Base-by-base conservation (phyloP, 2,797 vertebrate genomes). In the Macropodus opercularis region DNA sequence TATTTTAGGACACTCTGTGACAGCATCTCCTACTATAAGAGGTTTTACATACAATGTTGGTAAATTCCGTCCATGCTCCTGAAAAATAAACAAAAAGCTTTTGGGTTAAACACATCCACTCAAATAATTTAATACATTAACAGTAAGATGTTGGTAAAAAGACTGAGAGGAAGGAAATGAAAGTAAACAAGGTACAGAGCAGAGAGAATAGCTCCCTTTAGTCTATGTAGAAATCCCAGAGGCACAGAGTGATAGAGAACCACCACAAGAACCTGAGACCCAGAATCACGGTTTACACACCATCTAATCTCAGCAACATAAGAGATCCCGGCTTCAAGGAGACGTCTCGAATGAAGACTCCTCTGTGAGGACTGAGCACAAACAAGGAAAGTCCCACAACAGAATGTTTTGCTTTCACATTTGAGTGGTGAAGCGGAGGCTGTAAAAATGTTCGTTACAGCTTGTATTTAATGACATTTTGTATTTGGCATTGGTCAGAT, bases 351-450 rank as follows among this genome's bases (percentile, higher is more conserved):
- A 78, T 14, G 48, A 5, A 2, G 52, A 72, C 49, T 44, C 49
- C 46, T 55, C 24, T 51, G 43, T 2, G 55, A 40, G 43, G 10
- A 13, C 3, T 35, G 26, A n/a, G 3, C 4, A 42, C 9, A 10
- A 21, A 47, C n/a, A 55, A 41, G 24, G 50, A 36, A 86, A 66
- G 62, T 75, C 49, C 65, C 68, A 43, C 5, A 63, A 52, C 1
- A 19, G 3, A 3, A 32, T 4, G 48, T 84, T 88, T 87, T 66
- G 19, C 82, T 87, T 89, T 90, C 85, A 79, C 46, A 39, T 79
- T 62, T 10, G 6, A 1, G 3, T 29, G 1, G 24, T 26, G 24
- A 32, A 32, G 31, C 3, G n/a, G n/a, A n/a, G n/a, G n/a, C n/a
- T n/a, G n/a, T 24, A 17, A 13, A 7, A 15, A 2, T 2, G 14